Percentiles rank a stretch among this genome's conserved stretches.
These are phyloP conservation scores for Syrrhaptes paradoxus DNA, from an alignment of 2,113 vertebrate genomes.

Conservation along the genomic window DNA sequence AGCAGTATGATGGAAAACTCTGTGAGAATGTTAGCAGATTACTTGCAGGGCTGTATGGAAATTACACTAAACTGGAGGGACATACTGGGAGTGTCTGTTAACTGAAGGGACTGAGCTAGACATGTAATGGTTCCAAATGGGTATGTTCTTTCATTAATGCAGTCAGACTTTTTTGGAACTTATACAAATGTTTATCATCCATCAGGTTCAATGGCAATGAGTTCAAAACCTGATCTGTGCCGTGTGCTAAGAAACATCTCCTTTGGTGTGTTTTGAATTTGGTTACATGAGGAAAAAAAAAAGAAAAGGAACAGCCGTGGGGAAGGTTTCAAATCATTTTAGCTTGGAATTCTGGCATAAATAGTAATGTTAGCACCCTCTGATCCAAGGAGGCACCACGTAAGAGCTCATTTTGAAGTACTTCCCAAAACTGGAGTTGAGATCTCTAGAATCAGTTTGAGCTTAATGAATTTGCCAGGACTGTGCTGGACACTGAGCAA, in stretches of 20 bases:
- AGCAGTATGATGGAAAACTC: neutral
- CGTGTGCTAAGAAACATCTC: neutral
- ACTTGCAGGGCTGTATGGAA: neutral
- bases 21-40: neutral
- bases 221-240: neutral
- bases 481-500: neutral
- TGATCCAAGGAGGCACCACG: constrained; percentile 60
- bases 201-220: neutral
- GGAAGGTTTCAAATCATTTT: constrained; percentile 39
- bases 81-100: neutral
- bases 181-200: neutral
- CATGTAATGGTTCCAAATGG: neutral
- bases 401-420: constrained; percentile 65
- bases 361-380: constrained; percentile 57
- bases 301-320: neutral
- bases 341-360: constrained; percentile 65
- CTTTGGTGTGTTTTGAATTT: neutral
- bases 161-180: neutral
- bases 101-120: neutral
- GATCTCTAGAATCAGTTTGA: constrained; percentile 39
- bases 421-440: constrained; percentile 47
- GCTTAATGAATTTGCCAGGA: constrained; percentile 66
- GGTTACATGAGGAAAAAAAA: neutral
- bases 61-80: neutral
- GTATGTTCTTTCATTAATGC: neutral